A percentile compares a stretch with the other conserved stretches of the same genome.
These are phyloP conservation scores for Loriculus beryllinus DNA, from an alignment of 2,797 vertebrate genomes.

Conservation along the genomic window DNA sequence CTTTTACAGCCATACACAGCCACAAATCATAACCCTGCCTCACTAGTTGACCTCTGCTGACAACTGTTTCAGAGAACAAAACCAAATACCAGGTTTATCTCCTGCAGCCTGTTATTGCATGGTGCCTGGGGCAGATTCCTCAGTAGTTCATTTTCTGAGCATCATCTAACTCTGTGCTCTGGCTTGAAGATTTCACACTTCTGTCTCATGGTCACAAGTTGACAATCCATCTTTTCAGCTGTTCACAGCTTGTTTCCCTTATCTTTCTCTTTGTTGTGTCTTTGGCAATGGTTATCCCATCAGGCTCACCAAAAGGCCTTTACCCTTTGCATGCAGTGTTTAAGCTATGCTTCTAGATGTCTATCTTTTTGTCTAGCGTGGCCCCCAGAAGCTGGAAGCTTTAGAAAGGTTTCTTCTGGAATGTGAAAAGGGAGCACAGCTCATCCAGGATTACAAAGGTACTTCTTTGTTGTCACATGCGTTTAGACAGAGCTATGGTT, in stretches of 20 bases:
- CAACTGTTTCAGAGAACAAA: background rate
- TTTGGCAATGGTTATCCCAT: background rate
- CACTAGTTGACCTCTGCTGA: background rate
- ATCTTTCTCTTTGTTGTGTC: background rate
- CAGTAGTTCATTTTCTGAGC: accelerated
- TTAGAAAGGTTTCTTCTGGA: background rate
- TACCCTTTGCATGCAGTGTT: accelerated
- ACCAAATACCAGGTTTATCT: background rate
- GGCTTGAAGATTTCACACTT: background rate
- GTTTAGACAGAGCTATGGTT: background rate
- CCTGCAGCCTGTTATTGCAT: accelerated
- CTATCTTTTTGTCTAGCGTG: accelerated
- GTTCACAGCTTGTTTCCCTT: background rate
- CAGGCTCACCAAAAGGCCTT: accelerated
- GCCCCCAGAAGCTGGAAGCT: background rate
- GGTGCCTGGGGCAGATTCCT: background rate
- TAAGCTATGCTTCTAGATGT: accelerated
- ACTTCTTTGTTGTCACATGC: background rate
- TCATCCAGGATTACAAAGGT: background rate
- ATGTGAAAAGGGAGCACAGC: background rate
- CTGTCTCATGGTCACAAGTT: background rate
- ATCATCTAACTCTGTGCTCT: background rate
- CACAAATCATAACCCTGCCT: background rate
- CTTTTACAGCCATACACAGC: accelerated
- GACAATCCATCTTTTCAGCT: background rate